Evolutionary conservation across 2,888 invertebrate species (phyloP), one percentile per base, ranked within the genome.

Genomic region (Bellardia pandia): DNA sequence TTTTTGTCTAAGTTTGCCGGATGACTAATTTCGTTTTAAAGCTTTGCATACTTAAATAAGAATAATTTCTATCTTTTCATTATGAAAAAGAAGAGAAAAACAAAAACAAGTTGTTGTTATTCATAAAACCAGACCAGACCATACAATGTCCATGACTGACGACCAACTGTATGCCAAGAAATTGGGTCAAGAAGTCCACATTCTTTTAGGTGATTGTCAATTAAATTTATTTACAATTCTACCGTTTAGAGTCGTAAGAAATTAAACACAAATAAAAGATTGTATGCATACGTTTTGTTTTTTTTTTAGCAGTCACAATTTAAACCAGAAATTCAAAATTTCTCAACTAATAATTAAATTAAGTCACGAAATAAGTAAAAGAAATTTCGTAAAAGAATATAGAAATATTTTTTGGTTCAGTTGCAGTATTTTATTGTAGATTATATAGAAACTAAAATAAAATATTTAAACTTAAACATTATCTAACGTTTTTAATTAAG

Each of bases 121-220:
- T 58, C 40, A 71, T 83, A 48, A 77, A 82, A 37, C 64, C 77
- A 82, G 68, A 79, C 60, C 68, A 77, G 45, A 16, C 9, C 45
- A 53, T 56, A 58, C 66, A 81, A 48, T 75, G 66, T 68, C 66
- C 40, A 30, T 81, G 74, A 81, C 74, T 81, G 74, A 74, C 60
- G 37, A 51, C 11, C 76, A 30, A 51, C n/a, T 76, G 42, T 76
- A 45, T 76, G 69, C 69, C 53, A 48, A 4, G 60, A 78, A 87
- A 87, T 85, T 87, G 40, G 87, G 87, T 87, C 87, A 85, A 85
- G 11, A 78, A 79, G 51, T 87, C 81, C 74, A 85, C 85, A 87
- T 87, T 87, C 85, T 85, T 87, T 85, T 69, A 51, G 86, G 85
- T 78, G 86, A 85, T 78, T 87, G 85, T 81, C 86, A 87, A 85